phyloP scores from a whole-genome alignment of 2,113 vertebrate species.

The Peucedramus taeniatus region DNA sequence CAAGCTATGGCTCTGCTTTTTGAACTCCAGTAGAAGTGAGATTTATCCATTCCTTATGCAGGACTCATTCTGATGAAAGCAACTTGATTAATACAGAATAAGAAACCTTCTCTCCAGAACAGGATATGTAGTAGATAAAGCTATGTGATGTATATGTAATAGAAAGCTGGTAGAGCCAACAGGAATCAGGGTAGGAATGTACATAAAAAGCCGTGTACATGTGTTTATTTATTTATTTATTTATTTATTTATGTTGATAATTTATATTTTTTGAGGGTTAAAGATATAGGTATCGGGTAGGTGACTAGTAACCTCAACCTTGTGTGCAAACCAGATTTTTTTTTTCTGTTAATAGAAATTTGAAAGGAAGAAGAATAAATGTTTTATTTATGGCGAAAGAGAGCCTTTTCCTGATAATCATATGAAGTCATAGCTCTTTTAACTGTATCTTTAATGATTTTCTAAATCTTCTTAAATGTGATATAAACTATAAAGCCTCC shows the following conservation, averaged over 20 bases:
- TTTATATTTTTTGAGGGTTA: background rate
- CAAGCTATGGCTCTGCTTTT: background rate
- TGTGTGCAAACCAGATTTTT: background rate
- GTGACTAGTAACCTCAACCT: background rate
- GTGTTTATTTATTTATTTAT: background rate
- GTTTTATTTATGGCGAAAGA: background rate
- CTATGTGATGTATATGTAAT: background rate
- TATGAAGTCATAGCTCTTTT: background rate
- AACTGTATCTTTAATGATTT: conserved; percentile 7
- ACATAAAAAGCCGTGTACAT: background rate
- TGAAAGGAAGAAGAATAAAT: background rate
- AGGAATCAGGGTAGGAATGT: background rate
- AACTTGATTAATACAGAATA: background rate
- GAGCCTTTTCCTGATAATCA: background rate
- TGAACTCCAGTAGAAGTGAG: background rate
- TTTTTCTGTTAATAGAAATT: background rate
- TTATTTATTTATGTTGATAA: background rate
- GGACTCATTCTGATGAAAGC: background rate
- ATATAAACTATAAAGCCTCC: background rate
- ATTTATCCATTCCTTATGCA: background rate
- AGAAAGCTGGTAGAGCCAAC: background rate
- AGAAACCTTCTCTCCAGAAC: background rate
- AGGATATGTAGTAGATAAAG: background rate
- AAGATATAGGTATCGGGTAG: background rate
- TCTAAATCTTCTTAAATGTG: conserved; percentile 19